Evolutionary conservation across 2,113 vertebrate species (phyloP).

Genomic region (Struthio camelus): DNA sequence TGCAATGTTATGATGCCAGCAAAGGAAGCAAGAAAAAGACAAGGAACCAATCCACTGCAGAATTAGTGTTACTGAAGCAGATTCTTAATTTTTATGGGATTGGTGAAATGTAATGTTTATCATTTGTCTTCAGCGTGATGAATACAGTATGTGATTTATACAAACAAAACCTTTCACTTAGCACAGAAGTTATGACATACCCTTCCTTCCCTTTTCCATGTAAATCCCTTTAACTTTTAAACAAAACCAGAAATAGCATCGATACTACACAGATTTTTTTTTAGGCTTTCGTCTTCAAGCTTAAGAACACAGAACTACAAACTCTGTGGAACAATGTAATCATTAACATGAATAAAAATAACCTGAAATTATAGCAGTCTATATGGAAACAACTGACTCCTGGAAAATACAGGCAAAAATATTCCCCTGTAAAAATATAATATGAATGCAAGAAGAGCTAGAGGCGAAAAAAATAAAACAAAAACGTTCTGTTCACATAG

Average conservation of each 20-base stretch:
- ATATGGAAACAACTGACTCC: background rate
- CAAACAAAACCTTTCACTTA: conserved; percentile 56
- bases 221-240: conserved; percentile 47
- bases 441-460: background rate
- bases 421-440: background rate
- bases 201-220: conserved; percentile 47
- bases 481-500: background rate
- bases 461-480: background rate
- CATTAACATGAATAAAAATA: background rate
- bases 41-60: background rate
- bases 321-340: background rate
- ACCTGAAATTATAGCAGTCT: background rate
- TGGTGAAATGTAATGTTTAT: conserved; percentile 37
- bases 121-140: conserved; percentile 36
- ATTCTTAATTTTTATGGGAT: conserved; percentile 20
- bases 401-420: background rate
- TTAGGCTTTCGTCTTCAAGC: background rate
- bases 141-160: conserved; percentile 34
- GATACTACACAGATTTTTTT: background rate
- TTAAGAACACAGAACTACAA: background rate
- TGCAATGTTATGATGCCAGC: background rate
- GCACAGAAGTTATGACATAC: conserved; percentile 51
- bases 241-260: conserved; percentile 54
- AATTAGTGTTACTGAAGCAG: background rate
- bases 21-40: background rate